Evolutionary conservation across 2,888 invertebrate species (phyloP).

Genomic region (Xanthia icteritia): DNA sequence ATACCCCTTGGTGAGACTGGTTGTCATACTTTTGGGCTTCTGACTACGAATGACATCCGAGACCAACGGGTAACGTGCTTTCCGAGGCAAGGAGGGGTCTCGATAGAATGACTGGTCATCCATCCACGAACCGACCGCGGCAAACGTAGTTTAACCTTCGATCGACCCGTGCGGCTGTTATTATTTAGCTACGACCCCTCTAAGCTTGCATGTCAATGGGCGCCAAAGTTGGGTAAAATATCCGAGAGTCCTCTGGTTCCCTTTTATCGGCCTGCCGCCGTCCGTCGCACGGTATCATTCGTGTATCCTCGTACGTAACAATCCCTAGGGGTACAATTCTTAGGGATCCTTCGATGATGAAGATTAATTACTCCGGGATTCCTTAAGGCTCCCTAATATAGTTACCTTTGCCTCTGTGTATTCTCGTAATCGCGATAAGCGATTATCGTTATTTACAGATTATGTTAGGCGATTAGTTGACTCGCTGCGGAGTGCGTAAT

Average conservation of each 20-base stretch:
- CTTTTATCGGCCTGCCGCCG: conserved; percentile 2
- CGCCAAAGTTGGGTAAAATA: conserved; percentile 25
- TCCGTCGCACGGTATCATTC: conserved; percentile 27
- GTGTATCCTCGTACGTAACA: conserved; percentile 47
- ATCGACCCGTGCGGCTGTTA: not conserved
- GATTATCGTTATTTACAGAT: conserved; percentile 62
- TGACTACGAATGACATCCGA: not conserved
- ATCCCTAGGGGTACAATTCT: conserved; percentile 65
- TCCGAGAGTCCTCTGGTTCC: conserved; percentile 30
- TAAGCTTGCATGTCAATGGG: conserved; percentile 16
- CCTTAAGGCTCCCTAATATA: conserved; percentile 61
- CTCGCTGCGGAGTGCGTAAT: conserved; percentile 32
- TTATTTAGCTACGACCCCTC: not conserved
- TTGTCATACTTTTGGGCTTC: not conserved
- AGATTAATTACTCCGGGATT: conserved; percentile 73
- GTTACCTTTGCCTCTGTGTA: conserved; percentile 64
- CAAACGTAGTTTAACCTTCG: not conserved
- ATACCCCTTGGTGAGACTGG: not conserved
- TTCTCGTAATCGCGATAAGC: conserved; percentile 63
- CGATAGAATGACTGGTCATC: not conserved
- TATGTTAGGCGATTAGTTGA: conserved; percentile 45
- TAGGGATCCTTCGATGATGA: conserved; percentile 66
- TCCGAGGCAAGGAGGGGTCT: not conserved
- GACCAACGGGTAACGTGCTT: not conserved
- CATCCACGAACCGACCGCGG: not conserved